These are phyloP conservation scores for Marmota monax DNA, from an alignment of 2,113 vertebrate species.

Conservation along the genomic window DNA sequence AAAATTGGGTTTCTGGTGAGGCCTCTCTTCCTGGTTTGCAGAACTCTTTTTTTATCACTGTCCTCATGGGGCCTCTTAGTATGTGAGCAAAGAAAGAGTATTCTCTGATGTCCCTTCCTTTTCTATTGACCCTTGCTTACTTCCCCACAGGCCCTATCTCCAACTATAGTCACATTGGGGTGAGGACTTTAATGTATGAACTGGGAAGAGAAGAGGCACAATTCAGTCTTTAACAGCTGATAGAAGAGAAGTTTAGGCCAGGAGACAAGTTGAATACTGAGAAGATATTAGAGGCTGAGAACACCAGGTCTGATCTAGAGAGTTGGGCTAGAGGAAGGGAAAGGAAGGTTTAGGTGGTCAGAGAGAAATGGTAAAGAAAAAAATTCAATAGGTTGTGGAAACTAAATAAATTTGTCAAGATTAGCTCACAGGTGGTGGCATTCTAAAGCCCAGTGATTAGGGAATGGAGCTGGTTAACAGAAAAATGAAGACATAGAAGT, in stretches of 20 bases:
- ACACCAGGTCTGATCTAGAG: neutral
- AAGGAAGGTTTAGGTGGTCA: neutral
- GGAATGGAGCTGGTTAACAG: neutral
- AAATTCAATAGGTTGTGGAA: neutral
- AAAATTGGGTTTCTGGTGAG: neutral
- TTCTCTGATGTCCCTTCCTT: neutral
- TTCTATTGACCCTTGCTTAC: neutral
- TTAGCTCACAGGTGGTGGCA: neutral
- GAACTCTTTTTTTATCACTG: neutral
- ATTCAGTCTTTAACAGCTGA: neutral
- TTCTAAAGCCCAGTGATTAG: neutral
- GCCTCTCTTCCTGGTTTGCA: neutral
- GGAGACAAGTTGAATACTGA: neutral
- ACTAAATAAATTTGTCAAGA: neutral
- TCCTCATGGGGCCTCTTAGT: neutral
- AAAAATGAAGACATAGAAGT: neutral
- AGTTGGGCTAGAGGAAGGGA: neutral
- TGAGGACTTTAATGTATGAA: neutral
- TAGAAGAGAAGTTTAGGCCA: neutral
- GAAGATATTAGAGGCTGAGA: neutral
- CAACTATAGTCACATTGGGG: neutral
- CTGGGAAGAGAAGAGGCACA: fast-evolving
- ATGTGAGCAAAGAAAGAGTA: neutral
- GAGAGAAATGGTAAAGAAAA: neutral
- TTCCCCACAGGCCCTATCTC: neutral